Evolutionary conservation across 2,113 vertebrate genomes (phyloP).

Genomic region (Dromiciops gliroides): DNA sequence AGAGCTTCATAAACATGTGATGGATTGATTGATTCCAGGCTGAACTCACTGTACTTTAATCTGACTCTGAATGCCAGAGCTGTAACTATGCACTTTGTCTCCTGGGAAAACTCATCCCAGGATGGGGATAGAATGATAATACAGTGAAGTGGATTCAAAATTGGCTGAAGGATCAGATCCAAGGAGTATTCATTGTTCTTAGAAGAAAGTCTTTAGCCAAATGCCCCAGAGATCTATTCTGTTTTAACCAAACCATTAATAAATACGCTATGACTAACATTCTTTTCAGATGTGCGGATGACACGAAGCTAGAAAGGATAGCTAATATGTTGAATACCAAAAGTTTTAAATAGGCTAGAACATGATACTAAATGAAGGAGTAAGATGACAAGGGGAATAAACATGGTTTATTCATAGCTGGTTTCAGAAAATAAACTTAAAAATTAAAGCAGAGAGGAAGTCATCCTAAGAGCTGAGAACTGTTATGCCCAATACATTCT

Average conservation of each 20-base stretch:
- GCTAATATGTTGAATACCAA: background rate
- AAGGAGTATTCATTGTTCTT: background rate
- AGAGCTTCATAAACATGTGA: background rate
- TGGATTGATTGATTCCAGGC: background rate
- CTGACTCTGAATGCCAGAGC: background rate
- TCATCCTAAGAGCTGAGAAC: background rate
- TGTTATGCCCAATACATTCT: background rate
- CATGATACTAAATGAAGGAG: background rate
- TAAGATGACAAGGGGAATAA: background rate
- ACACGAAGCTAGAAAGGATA: background rate
- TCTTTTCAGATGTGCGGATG: background rate
- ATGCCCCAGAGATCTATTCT: background rate
- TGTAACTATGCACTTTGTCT: background rate
- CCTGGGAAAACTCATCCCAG: background rate
- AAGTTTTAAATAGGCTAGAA: slow-evolving; percentile 4
- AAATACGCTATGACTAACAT: background rate
- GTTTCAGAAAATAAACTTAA: background rate
- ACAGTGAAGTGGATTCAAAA: background rate
- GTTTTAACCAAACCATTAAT: background rate
- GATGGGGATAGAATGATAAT: background rate
- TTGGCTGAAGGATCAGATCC: background rate
- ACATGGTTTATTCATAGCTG: background rate
- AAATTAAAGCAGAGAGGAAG: background rate
- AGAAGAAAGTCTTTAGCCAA: background rate
- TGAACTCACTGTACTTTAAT: background rate